Conservation (phyloP, 2,888 invertebrate genomes). For the Drosophila meridionalis region DNA sequence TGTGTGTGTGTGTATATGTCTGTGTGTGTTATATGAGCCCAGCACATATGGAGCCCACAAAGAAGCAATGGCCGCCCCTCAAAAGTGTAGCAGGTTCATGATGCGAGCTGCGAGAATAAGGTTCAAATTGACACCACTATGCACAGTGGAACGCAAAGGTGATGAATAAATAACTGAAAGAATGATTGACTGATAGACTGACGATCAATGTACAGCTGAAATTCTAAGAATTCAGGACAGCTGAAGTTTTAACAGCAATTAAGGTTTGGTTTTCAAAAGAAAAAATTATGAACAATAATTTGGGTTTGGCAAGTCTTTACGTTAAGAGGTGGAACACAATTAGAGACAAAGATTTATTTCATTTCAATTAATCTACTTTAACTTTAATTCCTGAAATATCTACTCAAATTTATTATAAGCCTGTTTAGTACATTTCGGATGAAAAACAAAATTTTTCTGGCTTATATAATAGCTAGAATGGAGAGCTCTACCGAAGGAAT, state of each 20-base stretch:
- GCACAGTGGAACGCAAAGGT: conserved; percentile 36
- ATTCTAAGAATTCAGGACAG: too few species aligned
- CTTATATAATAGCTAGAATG: too few species aligned
- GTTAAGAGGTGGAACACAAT: neutral
- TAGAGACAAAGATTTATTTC: too few species aligned
- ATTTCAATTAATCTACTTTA: too few species aligned
- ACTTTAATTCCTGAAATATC: too few species aligned
- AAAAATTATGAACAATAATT: too few species aligned
- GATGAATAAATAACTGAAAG: neutral
- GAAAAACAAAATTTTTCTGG: too few species aligned
- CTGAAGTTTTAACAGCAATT: neutral
- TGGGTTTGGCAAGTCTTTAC: neutral
- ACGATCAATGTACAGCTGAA: neutral
- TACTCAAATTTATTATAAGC: too few species aligned
- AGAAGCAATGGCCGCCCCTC: conserved; percentile 12
- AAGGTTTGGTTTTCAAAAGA: too few species aligned
- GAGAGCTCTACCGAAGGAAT: too few species aligned
- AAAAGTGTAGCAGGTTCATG: conserved; percentile 27
- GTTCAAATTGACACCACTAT: conserved; percentile 41
- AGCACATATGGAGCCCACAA: conserved; percentile 21
- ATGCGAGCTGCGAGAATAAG: conserved; percentile 2
- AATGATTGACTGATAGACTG: neutral
- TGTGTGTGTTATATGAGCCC: conserved; percentile 27
- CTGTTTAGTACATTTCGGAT: too few species aligned
- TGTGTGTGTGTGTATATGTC: neutral